A percentile compares a stretch with the other conserved stretches of the same genome.
Evolutionary conservation across 2,888 invertebrate species (phyloP).

Genomic region (Rambutsinella grinnellia): DNA sequence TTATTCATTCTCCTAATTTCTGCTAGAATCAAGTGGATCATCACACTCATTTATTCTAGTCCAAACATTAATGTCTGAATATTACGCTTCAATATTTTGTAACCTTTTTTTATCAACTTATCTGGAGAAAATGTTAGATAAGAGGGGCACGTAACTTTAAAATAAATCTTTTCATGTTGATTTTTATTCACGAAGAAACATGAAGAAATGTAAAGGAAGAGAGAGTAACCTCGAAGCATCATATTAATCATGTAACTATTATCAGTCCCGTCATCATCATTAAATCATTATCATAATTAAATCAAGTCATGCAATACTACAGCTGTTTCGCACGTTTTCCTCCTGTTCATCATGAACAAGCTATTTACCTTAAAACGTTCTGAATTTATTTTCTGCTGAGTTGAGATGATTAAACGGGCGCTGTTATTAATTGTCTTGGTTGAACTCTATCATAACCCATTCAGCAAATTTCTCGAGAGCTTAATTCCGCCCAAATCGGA

Average conservation of each 20-base stretch:
- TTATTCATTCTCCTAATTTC: background rate
- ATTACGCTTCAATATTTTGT: background rate
- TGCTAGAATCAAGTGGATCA: conserved; percentile 30
- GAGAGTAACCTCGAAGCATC: background rate
- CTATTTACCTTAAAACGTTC: too few relatives aligned
- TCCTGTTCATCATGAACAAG: background rate
- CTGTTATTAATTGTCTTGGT: too few relatives aligned
- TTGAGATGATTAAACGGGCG: too few relatives aligned
- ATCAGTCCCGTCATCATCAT: background rate
- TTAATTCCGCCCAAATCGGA: too few relatives aligned
- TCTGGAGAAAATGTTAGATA: conserved; percentile 20
- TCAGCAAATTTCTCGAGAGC: too few relatives aligned
- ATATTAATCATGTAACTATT: background rate
- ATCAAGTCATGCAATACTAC: conserved; percentile 54
- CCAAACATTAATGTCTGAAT: background rate
- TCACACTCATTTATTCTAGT: too few relatives aligned
- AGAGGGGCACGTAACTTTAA: background rate
- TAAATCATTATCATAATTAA: conserved; percentile 56
- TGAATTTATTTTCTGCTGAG: too few relatives aligned
- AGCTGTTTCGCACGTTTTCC: conserved; percentile 3
- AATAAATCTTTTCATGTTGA: background rate
- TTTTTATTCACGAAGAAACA: background rate
- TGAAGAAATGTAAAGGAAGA: background rate
- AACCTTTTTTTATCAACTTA: conserved; percentile 12
- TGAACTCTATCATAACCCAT: too few relatives aligned